phyloP scores from a whole-genome alignment of 35 echinoderm and acorn worm genomes.

The Amphiura filiformis region DNA sequence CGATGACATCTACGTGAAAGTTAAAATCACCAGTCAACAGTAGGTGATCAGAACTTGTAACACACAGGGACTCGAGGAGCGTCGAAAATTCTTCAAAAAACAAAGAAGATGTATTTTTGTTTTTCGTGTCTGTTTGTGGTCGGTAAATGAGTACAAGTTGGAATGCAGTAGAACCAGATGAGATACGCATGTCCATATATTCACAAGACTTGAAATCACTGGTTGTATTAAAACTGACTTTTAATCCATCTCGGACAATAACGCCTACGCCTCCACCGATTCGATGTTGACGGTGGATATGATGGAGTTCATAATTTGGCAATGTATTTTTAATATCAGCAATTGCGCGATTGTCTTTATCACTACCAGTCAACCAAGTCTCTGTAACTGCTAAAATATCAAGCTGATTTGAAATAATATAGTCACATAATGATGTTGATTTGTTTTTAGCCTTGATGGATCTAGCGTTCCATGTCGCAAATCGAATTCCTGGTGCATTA shows the following conservation, averaged over 20 bases:
- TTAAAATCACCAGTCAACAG: slow-evolving; percentile 26
- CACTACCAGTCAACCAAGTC: no score
- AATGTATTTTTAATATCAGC: no score
- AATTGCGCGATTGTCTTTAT: no score
- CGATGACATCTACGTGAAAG: slow-evolving; percentile 20
- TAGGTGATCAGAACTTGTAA: neutral
- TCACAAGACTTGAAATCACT: neutral
- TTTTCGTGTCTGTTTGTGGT: neutral
- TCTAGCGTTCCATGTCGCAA: neutral
- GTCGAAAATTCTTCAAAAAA: neutral
- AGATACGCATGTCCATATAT: no score
- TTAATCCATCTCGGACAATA: no score
- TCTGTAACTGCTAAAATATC: no score
- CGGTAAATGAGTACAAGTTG: neutral
- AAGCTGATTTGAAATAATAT: no score
- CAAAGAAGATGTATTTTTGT: neutral
- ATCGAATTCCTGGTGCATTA: neutral
- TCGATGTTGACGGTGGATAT: neutral
- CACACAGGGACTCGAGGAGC: neutral
- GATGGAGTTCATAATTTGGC: neutral
- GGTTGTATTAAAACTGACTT: neutral
- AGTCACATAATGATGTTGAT: neutral
- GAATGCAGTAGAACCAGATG: neutral
- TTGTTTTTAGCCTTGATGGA: neutral
- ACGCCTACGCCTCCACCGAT: neutral